A percentile compares a stretch with the other conserved stretches of the same genome.
Conservation (phyloP, 2,113 vertebrate species). For the Barbus barbus region DNA sequence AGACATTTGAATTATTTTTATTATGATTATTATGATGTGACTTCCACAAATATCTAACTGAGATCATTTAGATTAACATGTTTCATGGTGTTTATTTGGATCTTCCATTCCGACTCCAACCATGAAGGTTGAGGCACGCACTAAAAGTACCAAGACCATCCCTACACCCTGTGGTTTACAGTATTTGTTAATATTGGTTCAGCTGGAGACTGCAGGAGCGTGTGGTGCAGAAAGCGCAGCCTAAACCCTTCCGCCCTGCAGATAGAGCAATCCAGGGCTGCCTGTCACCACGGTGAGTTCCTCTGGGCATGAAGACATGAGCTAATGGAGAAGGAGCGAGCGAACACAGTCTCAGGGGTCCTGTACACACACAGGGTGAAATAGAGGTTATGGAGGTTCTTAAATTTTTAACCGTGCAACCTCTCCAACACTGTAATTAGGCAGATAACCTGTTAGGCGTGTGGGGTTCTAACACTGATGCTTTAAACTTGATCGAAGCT, state of each 20-base stretch:
- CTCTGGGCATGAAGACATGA: conserved; percentile 82
- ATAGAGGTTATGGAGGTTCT: conserved; percentile 88
- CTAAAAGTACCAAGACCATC: neutral
- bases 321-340: conserved; percentile 80
- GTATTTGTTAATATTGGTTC: conserved; percentile 40
- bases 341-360: conserved; percentile 77
- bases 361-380: conserved; percentile 88
- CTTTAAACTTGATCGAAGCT: conserved; percentile 88
- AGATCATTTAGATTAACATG: neutral
- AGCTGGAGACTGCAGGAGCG: conserved; percentile 32
- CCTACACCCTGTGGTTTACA: conserved; percentile 28
- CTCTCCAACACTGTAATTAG: conserved; percentile 93
- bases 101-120: neutral
- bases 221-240: conserved; percentile 33
- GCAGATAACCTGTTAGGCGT: conserved; percentile 97
- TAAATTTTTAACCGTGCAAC: conserved; percentile 91
- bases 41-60: neutral
- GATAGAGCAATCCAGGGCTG: conserved; percentile 57
- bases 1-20: neutral
- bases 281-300: conserved; percentile 82
- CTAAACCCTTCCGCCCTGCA: conserved; percentile 29
- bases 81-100: neutral
- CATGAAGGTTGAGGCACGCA: conserved; percentile 8
- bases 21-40: neutral
- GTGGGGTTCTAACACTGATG: conserved; percentile 82